Conservation (phyloP, 1,140 invertebrate genomes). For the Microplitis demolitor region DNA sequence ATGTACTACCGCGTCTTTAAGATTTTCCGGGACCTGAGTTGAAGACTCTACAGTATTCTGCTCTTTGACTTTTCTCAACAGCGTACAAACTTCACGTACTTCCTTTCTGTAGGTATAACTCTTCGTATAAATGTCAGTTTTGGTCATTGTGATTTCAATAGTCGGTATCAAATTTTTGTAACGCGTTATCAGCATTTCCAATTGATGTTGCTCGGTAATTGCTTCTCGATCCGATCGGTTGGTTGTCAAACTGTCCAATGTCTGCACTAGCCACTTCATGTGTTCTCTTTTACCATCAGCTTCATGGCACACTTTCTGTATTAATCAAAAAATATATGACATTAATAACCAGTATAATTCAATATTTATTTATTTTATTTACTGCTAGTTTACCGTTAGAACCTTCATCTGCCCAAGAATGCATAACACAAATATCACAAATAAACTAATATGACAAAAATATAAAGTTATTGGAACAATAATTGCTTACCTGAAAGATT, state of each 20-base stretch:
- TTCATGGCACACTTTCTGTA: constrained; percentile 83
- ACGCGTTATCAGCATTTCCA: constrained; percentile 82
- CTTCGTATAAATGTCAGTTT: constrained; percentile 88
- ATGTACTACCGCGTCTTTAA: constrained; percentile 75
- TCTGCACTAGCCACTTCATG: constrained; percentile 93
- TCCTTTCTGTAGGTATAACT: constrained; percentile 90
- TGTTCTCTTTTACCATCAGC: constrained; percentile 88
- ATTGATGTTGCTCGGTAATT: constrained; percentile 74
- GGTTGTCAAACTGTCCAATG: constrained; percentile 81
- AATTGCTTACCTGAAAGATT: constrained; percentile 80
- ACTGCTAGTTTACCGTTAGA: constrained; percentile 45
- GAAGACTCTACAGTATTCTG: constrained; percentile 68
- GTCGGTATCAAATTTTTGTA: constrained; percentile 91
- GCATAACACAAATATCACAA: constrained; percentile 21
- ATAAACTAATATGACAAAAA: not conserved
- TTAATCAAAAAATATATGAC: not conserved
- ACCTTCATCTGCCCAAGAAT: constrained; percentile 44
- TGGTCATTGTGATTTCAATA: constrained; percentile 89
- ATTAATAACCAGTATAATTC: not conserved
- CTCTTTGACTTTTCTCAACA: constrained; percentile 75
- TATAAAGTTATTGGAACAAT: constrained; percentile 13
- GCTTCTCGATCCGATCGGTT: constrained; percentile 82
- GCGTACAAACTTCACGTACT: constrained; percentile 81
- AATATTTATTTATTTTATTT: not conserved
- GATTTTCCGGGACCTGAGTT: constrained; percentile 75